Evolutionary conservation across 2,888 invertebrate species (phyloP), one percentile per base, ranked within the genome.

Genomic region (Perizoma flavofasciatum): DNA sequence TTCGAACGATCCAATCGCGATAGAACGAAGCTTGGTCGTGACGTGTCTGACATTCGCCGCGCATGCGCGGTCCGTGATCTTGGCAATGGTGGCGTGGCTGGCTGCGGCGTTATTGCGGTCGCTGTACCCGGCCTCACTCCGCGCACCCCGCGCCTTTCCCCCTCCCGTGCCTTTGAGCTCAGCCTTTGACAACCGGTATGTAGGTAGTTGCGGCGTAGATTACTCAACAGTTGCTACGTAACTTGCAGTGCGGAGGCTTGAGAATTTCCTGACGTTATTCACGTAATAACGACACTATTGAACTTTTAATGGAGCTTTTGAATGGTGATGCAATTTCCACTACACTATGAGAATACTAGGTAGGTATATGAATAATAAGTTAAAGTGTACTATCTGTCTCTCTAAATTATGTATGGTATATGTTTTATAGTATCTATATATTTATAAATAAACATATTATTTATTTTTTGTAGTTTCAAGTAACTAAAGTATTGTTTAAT

Each of bases 21-120:
- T 83, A 83, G 83, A 82, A 85, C 84, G 85, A 86, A 86, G 89
- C 87, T 85, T 77, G 81, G 69, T 89, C 89, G 91, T 91, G 91
- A 92, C 91, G 90, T 89, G 91, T 88, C 89, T 89, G 91, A 90
- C 91, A 91, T 91, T 91, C 89, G 90, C 88, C 77, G 84, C 85
- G 86, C 86, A 83, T 82, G 85, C 86, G 83, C 88, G 82, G 89
- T 83, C 93, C 93, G 89, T 93, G 93, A 93, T 93, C 93, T 93
- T 93, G 93, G 93, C 93, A 93, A 90, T 93, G 92, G 85, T 85
- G 83, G 86, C 82, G 85, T 85, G 83, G 86, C 82, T 83, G 86
- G 58, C 72, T 79, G 78, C 76, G 79, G 81, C 77, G 81, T 79
- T 86, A 88, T 89, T 87, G 90, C 90, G 89, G 90, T 89, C 89